These are phyloP conservation scores for Drosophila formosana DNA, from an alignment of 2,888 invertebrate genomes.

Conservation along the genomic window DNA sequence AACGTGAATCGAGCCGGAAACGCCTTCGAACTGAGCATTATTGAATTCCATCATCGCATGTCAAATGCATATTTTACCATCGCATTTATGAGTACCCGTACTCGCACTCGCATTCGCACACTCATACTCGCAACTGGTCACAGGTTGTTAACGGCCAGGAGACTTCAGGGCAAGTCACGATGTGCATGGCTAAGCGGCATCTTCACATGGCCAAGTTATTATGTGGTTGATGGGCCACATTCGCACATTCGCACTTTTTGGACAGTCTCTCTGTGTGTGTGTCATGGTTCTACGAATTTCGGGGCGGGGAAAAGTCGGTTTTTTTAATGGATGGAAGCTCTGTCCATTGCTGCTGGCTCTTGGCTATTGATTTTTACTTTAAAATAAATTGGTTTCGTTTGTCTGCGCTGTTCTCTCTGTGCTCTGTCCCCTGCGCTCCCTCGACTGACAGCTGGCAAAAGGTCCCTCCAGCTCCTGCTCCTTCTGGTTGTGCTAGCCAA, in stretches of 20 bases:
- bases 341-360: conserved; percentile 30
- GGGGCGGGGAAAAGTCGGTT: not conserved
- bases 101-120: too few species aligned
- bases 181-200: conserved; percentile 40
- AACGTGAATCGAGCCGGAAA: conserved; percentile 9
- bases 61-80: conserved; percentile 70
- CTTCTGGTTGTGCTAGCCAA: conserved; percentile 24
- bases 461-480: not conserved
- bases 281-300: conserved; percentile 10
- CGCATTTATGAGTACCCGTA: not conserved
- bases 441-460: conserved; percentile 10
- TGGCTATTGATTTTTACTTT: conserved; percentile 78
- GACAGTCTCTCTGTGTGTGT: conserved; percentile 1
- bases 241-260: conserved; percentile 22
- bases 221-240: conserved; percentile 12
- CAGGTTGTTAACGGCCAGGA: conserved; percentile 34
- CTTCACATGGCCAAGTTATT: conserved; percentile 39
- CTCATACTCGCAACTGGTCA: not conserved
- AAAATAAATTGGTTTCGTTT: conserved; percentile 81
- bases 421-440: not conserved
- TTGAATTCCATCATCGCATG: conserved; percentile 65
- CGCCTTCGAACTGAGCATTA: conserved; percentile 21
- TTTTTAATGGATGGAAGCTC: conserved; percentile 40
- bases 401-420: conserved; percentile 53
- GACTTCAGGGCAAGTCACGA: conserved; percentile 35